Evolutionary conservation across 2,888 invertebrate genomes (phyloP).

Genomic region (Eudemis profundana): DNA sequence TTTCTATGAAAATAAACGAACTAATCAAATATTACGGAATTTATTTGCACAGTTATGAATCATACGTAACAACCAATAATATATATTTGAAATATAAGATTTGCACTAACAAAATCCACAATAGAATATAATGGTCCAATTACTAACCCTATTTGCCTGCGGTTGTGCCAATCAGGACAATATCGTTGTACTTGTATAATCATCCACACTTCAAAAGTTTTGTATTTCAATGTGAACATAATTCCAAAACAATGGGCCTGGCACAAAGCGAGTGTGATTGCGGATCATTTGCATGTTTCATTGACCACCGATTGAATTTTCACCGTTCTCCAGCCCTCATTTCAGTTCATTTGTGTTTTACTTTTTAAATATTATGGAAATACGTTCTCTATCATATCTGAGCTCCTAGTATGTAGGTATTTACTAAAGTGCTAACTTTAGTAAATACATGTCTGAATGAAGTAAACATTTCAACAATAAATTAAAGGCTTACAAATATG

Average conservation of each 20-base stretch:
- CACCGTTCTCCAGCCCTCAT: slow-evolving; percentile 63
- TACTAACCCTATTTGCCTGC: slow-evolving; percentile 1
- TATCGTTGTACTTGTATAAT: slow-evolving; percentile 9
- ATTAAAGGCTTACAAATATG: no score
- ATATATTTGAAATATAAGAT: no score
- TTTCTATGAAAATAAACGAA: no score
- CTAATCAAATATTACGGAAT: no score
- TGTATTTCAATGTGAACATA: slow-evolving; percentile 26
- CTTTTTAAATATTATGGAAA: not conserved
- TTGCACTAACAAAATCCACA: no score
- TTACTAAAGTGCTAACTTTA: no score
- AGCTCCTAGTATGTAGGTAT: no score
- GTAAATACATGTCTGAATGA: no score
- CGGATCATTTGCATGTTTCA: slow-evolving; percentile 78
- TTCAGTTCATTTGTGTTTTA: slow-evolving; percentile 62
- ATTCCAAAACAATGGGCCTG: slow-evolving; percentile 65
- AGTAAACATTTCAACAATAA: no score
- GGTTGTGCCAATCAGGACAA: slow-evolving; percentile 3
- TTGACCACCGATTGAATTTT: slow-evolving; percentile 79
- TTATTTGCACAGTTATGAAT: no score
- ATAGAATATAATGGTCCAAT: not conserved
- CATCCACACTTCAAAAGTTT: slow-evolving; percentile 12
- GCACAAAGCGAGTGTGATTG: slow-evolving; percentile 76
- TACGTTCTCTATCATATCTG: not conserved
- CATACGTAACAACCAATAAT: no score